These are phyloP conservation scores for Xestia c-nigrum DNA, from an alignment of 2,888 invertebrate species.

Conservation along the genomic window DNA sequence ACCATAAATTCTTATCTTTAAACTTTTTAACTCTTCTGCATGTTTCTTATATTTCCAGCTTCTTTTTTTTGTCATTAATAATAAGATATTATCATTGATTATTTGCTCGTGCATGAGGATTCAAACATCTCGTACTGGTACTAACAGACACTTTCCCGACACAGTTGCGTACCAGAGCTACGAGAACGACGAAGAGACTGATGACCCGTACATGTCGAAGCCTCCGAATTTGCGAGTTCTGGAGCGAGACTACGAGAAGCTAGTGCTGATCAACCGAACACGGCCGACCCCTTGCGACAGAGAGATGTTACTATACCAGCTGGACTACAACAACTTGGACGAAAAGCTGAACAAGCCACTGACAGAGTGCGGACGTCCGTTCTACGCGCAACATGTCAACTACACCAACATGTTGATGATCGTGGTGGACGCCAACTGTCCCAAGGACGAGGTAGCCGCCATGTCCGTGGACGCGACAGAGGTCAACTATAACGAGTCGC, in stretches of 20 bases:
- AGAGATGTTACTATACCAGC: slow-evolving; percentile 91
- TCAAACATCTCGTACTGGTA: not conserved
- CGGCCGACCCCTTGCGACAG: slow-evolving; percentile 96
- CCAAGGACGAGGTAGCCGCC: slow-evolving; percentile 85
- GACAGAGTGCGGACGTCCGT: slow-evolving; percentile 90
- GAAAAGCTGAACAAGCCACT: slow-evolving; percentile 87
- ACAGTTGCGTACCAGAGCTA: slow-evolving; percentile 84
- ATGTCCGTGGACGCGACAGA: slow-evolving; percentile 85
- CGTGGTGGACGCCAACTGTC: slow-evolving; percentile 93
- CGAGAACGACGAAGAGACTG: slow-evolving; percentile 88
- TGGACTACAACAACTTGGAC: slow-evolving; percentile 86
- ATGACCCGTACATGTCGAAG: slow-evolving; percentile 82
- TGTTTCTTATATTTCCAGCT: slow-evolving; percentile 36
- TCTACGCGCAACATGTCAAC: slow-evolving; percentile 93
- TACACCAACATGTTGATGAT: slow-evolving; percentile 95
- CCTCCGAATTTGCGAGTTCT: slow-evolving; percentile 83
- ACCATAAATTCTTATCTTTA: slow-evolving; percentile 7
- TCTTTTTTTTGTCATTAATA: slow-evolving; percentile 20
- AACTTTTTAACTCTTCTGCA: slow-evolving; percentile 47
- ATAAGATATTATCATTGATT: slow-evolving; percentile 24
- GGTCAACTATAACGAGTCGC: slow-evolving; percentile 90
- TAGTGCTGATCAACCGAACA: slow-evolving; percentile 93
- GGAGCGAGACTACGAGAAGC: slow-evolving; percentile 91
- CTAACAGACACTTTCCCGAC: slow-evolving; percentile 46
- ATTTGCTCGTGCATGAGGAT: slow-evolving; percentile 58